A percentile compares a stretch with the other conserved stretches of the same genome.
These are phyloP conservation scores for Dendrocincla tyrannina DNA, from an alignment of 2,797 vertebrate genomes.

Conservation along the genomic window DNA sequence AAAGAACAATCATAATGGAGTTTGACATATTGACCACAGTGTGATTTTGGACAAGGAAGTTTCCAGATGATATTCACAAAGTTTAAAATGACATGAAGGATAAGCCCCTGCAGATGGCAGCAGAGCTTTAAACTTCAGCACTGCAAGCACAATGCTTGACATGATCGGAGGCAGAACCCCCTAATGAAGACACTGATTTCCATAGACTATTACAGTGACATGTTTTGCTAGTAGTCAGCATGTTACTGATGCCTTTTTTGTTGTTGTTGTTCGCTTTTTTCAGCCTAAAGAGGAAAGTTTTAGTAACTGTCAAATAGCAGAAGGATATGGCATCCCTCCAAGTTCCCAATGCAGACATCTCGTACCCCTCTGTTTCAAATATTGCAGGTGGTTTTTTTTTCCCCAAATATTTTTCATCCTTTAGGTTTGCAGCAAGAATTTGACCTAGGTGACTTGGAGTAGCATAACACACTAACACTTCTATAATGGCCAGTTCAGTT, in stretches of 20 bases:
- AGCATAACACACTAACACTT: neutral
- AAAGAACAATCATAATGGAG: rapidly evolving
- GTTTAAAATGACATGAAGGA: neutral
- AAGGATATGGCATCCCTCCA: neutral
- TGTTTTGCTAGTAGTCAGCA: neutral
- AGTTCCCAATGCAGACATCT: neutral
- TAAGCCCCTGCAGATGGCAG: slow-evolving; percentile 78
- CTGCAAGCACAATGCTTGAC: neutral
- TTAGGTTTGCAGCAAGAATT: neutral
- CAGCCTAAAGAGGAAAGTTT: neutral
- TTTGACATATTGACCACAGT: rapidly evolving
- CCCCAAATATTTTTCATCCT: neutral
- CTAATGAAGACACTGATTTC: neutral
- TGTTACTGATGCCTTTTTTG: neutral
- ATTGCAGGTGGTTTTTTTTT: neutral
- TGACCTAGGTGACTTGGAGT: neutral
- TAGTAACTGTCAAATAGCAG: neutral
- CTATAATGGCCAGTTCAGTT: neutral
- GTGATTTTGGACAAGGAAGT: neutral
- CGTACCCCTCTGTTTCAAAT: neutral
- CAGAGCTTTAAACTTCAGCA: slow-evolving; percentile 67
- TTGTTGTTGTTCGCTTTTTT: neutral
- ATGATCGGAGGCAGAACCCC: neutral
- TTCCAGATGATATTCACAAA: rapidly evolving
- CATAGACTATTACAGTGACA: neutral